Percentiles rank a stretch among this genome's conserved stretches.
Conservation (phyloP, 2,888 invertebrate genomes). For the Caenorhabditis sulstoni region DNA sequence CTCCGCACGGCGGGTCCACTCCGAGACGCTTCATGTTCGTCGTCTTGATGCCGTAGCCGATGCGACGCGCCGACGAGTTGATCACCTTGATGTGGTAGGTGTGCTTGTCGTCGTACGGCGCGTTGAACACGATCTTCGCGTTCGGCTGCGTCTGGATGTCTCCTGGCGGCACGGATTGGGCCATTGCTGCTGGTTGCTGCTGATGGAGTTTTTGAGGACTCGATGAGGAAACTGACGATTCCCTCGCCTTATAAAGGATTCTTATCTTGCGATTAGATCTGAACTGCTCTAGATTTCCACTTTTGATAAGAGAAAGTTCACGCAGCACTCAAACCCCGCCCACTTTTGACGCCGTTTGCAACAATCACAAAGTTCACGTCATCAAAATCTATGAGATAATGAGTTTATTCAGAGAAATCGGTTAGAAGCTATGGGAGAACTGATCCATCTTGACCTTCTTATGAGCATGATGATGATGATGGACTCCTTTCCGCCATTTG, state of each 20-base stretch:
- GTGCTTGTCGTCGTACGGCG: constrained; percentile 74
- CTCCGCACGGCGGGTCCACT: constrained; percentile 71
- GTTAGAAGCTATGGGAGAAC: neutral
- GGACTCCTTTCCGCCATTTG: constrained; percentile 45
- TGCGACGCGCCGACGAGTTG: constrained; percentile 69
- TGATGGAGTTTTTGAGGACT: constrained; percentile 1
- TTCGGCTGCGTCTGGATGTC: constrained; percentile 65
- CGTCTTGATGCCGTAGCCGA: constrained; percentile 72
- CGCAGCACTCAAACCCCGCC: no score
- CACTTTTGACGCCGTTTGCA: no score
- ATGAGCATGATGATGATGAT: constrained; percentile 8
- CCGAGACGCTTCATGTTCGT: constrained; percentile 73
- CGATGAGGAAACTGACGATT: neutral
- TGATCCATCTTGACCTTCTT: constrained; percentile 6
- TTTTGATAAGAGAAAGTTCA: neutral
- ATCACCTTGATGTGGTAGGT: constrained; percentile 73
- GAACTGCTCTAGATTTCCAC: neutral
- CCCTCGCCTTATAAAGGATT: neutral
- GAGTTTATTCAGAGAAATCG: neutral
- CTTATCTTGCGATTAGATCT: neutral
- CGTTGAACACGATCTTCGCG: constrained; percentile 74
- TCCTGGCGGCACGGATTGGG: constrained; percentile 65
- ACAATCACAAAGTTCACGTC: no score
- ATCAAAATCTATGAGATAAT: no score
- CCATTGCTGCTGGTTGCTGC: constrained; percentile 13